Evolutionary conservation across 2,888 invertebrate species (phyloP), one percentile per base, ranked within the genome.

Genomic region (Cryptocheilus praepositus): DNA sequence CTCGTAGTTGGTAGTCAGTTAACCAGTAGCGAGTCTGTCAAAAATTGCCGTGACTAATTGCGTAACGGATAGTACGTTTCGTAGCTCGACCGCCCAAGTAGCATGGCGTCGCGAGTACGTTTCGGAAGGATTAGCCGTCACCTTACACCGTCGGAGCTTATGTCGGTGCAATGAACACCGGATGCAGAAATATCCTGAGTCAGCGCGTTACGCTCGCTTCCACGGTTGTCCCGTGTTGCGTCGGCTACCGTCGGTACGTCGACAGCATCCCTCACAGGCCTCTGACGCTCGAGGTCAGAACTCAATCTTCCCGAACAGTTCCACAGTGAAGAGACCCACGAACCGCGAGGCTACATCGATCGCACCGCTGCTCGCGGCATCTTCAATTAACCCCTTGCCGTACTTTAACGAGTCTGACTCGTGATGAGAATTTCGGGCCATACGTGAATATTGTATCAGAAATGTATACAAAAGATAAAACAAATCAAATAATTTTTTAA

Each of bases 121-220:
- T 74, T 75, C 63, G 54, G 56, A 49, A 46, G 74, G 77, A 80
- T 81, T 81, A 80, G 69, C 57, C 65, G 76, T 77, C 71, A 80
- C 73, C 74, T 56, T 70, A 78, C 75, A 79, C 80, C 73, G 67
- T 60, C 71, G 36, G 70, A 61, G 59, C 64, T 70, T 69, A 61
- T 25, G 61, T 53, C 62, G 56, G 36, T 66, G 77, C 73, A 76
- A 80, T 64, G 63, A 70, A 81, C 77, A 80, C 82, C 81, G 82
- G 79, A 83, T 76, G 78, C 63, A 74, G 73, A 79, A 79, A 79
- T 76, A 67, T 69, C 73, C 76, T 74, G 79, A 80, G 79, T 74
- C 74, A 76, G 77, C 76, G 72, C 63, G 71, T 80, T 70, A 65
- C 68, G 11, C 25, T 25, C 25, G 25, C 2, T 25, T 25, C 25